These are phyloP conservation scores for Chionoecetes opilio DNA, from an alignment of 1,140 invertebrate species.

Conservation along the genomic window DNA sequence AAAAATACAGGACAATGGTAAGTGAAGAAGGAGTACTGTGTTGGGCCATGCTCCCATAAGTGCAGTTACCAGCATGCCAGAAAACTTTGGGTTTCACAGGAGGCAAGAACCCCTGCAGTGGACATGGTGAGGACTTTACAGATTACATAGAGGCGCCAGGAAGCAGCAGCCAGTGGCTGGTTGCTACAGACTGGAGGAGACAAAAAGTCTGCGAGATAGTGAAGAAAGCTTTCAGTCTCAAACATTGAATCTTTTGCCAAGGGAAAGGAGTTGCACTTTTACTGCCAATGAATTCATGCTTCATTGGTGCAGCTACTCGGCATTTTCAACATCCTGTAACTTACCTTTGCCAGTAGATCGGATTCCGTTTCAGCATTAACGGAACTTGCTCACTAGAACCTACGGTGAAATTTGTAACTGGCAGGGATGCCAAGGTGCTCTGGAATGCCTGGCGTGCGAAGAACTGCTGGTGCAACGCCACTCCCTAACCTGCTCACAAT, in stretches of 20 bases:
- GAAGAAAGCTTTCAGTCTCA: slow-evolving; percentile 23
- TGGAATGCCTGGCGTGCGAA: slow-evolving; percentile 63
- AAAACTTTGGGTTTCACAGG: background rate
- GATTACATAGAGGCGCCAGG: background rate
- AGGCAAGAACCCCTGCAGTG: background rate
- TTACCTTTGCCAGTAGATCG: slow-evolving; percentile 45
- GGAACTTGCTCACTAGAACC: slow-evolving; percentile 50
- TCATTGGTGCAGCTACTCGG: background rate
- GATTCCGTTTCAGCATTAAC: slow-evolving; percentile 64
- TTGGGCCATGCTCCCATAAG: background rate
- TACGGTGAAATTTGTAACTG: slow-evolving; percentile 45
- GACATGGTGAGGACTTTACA: slow-evolving; percentile 54
- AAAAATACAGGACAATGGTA: background rate
- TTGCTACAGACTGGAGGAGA: slow-evolving; percentile 42
- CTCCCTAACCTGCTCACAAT: background rate
- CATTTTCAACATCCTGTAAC: slow-evolving; percentile 57
- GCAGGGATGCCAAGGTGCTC: background rate
- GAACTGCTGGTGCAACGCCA: slow-evolving; percentile 52
- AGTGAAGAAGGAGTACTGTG: slow-evolving; percentile 40
- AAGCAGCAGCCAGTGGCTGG: background rate
- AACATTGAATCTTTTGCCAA: slow-evolving; percentile 41
- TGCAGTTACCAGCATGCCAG: background rate
- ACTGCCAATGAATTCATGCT: background rate
- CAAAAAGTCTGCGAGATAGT: slow-evolving; percentile 46
- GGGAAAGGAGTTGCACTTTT: slow-evolving; percentile 56